Percentiles rank a stretch among this genome's conserved stretches.
Evolutionary conservation across 2,797 vertebrate species (phyloP).

Genomic region (Cebuella pygmaea): DNA sequence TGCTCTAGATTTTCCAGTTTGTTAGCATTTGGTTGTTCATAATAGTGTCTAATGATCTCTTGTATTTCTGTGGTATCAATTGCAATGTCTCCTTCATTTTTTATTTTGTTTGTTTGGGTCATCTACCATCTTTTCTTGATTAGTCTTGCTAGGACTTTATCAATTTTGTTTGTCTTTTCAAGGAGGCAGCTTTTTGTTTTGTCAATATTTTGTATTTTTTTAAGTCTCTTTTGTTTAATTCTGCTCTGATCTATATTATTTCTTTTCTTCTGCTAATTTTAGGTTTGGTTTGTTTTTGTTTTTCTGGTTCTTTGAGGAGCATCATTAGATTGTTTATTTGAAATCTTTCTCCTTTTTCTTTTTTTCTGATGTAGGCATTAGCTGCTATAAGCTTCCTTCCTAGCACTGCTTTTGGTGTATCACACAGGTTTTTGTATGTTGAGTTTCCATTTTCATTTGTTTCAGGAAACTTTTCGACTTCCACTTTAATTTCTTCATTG

Average conservation of each 20-base stretch:
- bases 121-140: background rate
- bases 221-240: background rate
- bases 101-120: background rate
- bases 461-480: background rate
- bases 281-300: background rate
- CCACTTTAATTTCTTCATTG: background rate
- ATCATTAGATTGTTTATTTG: background rate
- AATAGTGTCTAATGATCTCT: background rate
- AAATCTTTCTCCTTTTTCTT: background rate
- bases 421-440: background rate
- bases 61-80: background rate
- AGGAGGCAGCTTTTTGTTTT: background rate
- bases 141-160: background rate
- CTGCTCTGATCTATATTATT: background rate
- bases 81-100: background rate
- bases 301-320: background rate
- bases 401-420: background rate
- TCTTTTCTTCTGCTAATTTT: background rate
- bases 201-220: background rate
- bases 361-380: background rate
- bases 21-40: background rate
- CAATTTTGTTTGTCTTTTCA: background rate
- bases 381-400: background rate
- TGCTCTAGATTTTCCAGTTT: background rate
- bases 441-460: background rate